Percentiles rank a stretch among this genome's conserved stretches.
phyloP scores from a whole-genome alignment of 2,797 vertebrate genomes.

The Kryptolebias ocellatus region DNA sequence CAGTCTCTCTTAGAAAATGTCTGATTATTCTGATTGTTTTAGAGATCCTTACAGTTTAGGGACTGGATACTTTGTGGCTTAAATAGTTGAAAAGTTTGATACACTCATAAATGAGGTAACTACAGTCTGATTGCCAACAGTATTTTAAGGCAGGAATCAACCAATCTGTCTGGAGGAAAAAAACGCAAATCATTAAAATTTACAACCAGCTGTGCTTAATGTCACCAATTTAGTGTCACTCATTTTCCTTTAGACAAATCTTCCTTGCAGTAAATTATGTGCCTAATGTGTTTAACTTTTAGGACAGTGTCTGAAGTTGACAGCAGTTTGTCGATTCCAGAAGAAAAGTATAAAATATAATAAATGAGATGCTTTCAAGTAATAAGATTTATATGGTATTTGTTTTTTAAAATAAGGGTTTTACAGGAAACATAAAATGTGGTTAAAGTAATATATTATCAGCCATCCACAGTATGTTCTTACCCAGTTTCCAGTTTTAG shows the following conservation, averaged over 20 bases:
- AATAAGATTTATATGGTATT: neutral
- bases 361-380: slow-evolving; percentile 10
- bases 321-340: slow-evolving; percentile 16
- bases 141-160: neutral
- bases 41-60: neutral
- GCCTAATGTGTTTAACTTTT: slow-evolving; percentile 47
- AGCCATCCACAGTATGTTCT: too few species aligned
- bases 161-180: neutral
- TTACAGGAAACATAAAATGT: neutral
- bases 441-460: too few species aligned
- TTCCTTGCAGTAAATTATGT: slow-evolving; percentile 41
- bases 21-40: neutral
- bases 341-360: slow-evolving; percentile 17
- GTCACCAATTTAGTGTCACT: slow-evolving; percentile 57
- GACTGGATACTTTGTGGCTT: neutral
- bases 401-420: neutral
- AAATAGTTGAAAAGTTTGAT: neutral
- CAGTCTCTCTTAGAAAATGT: slow-evolving; percentile 20
- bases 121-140: neutral
- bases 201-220: neutral
- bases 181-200: neutral
- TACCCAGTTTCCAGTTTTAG: too few species aligned
- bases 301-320: slow-evolving; percentile 26
- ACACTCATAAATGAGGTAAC: neutral
- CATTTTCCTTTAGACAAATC: slow-evolving; percentile 52